phyloP scores from a whole-genome alignment of 37 sponge, comb jelly and placozoan species.

The Ephydatia muelleri region DNA sequence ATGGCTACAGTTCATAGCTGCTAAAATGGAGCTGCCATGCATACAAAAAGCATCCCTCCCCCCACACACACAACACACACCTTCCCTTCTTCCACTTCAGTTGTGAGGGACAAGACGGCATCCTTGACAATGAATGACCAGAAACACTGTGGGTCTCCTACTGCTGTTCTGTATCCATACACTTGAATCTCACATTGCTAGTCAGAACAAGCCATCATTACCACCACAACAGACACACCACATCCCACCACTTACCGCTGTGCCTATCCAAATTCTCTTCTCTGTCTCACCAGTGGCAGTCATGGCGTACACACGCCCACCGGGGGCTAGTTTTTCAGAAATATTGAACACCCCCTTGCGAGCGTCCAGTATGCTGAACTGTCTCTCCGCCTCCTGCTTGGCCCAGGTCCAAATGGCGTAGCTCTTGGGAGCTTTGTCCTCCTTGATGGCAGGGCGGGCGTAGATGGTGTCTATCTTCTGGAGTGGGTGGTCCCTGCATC shows the following conservation, averaged over 20 bases:
- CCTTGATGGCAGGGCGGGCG: constrained; percentile 52
- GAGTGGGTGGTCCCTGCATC: constrained; percentile 58
- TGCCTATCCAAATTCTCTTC: constrained; percentile 82
- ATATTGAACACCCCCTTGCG: constrained; percentile 65
- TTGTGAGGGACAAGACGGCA: constrained; percentile 65
- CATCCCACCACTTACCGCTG: constrained; percentile 68
- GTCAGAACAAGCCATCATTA: background rate
- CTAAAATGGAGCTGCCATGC: background rate
- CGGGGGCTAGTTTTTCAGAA: constrained; percentile 63
- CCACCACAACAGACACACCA: constrained; percentile 21
- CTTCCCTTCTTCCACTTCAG: constrained; percentile 73
- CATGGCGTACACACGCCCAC: constrained; percentile 84
- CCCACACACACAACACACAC: too few species aligned
- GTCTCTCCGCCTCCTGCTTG: constrained; percentile 50
- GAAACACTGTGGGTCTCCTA: constrained; percentile 66
- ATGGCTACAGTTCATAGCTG: too few species aligned
- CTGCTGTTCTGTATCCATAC: constrained; percentile 67
- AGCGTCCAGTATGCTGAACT: constrained; percentile 77
- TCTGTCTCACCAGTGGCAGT: constrained; percentile 83
- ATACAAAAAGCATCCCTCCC: too few species aligned
- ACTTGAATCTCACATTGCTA: constrained; percentile 86
- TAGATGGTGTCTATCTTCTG: constrained; percentile 74
- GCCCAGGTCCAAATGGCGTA: constrained; percentile 79
- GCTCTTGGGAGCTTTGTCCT: constrained; percentile 35
- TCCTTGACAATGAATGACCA: constrained; percentile 80